These are phyloP conservation scores for Xenopus tropicalis DNA, from an alignment of 2,113 vertebrate genomes.

Conservation along the genomic window DNA sequence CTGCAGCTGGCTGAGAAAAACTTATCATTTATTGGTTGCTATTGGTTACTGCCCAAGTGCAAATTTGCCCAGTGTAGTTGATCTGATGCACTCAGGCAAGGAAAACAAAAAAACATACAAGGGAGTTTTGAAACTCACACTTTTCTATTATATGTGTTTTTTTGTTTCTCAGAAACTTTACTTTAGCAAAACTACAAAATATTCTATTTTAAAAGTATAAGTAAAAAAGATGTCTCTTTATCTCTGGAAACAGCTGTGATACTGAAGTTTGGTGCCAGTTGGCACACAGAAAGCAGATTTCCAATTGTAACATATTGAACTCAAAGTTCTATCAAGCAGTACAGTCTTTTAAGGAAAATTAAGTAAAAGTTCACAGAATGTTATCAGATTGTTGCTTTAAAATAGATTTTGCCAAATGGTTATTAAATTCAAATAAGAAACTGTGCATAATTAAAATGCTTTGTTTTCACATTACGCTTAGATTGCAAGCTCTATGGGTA, in stretches of 20 bases:
- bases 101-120: too few relatives aligned
- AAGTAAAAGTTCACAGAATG: slow-evolving; percentile 43
- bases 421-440: slow-evolving; percentile 36
- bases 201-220: slow-evolving; percentile 27
- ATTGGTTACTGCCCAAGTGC: too few relatives aligned
- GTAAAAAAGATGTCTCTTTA: slow-evolving; percentile 27
- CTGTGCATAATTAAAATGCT: slow-evolving; percentile 7
- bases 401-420: slow-evolving; percentile 42
- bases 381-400: slow-evolving; percentile 44
- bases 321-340: slow-evolving; percentile 39
- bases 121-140: too few relatives aligned
- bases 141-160: not conserved
- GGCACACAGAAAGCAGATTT: slow-evolving; percentile 32
- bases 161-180: slow-evolving; percentile 12
- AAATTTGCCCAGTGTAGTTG: too few relatives aligned
- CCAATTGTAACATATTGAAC: slow-evolving; percentile 44
- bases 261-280: slow-evolving; percentile 37
- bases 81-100: too few relatives aligned
- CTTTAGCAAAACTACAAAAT: slow-evolving; percentile 33
- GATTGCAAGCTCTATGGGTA: slow-evolving; percentile 9
- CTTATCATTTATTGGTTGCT: too few relatives aligned
- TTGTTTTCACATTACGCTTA: slow-evolving; percentile 12
- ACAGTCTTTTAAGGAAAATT: slow-evolving; percentile 36
- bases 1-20: too few relatives aligned
- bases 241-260: slow-evolving; percentile 45